phyloP scores from a whole-genome alignment of 2,888 invertebrate genomes.

The Nesidiocoris tenuis region DNA sequence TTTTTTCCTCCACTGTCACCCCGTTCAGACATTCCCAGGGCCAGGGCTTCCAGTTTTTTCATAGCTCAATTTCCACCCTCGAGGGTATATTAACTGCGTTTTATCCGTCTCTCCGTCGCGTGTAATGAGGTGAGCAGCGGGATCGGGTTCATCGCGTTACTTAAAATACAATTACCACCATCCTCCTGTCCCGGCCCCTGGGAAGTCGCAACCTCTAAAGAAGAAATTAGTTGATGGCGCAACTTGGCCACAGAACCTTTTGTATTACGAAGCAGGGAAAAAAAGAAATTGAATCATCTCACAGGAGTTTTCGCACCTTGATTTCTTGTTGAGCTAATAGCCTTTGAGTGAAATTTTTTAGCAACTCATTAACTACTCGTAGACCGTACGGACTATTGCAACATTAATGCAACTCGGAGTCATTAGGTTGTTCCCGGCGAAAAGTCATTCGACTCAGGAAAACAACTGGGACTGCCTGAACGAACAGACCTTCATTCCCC shows the following conservation, averaged over 20 bases:
- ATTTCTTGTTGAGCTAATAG: no score
- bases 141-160: conserved; percentile 35
- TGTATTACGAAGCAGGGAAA: not conserved
- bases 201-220: conserved; percentile 7
- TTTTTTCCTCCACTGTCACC: conserved; percentile 7
- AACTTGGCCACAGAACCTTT: not conserved
- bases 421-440: no score
- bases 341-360: no score
- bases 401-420: no score
- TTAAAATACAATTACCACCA: conserved; percentile 29
- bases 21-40: not conserved
- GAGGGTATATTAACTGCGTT: conserved; percentile 37
- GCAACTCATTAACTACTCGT: no score
- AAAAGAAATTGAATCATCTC: no score
- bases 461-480: no score
- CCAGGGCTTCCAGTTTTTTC: conserved; percentile 16
- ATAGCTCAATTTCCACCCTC: conserved; percentile 34
- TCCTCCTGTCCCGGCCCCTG: not conserved
- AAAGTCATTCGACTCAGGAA: no score
- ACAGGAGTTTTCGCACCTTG: no score
- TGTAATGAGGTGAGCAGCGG: conserved; percentile 30
- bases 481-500: no score
- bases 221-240: conserved; percentile 11
- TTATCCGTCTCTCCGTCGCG: conserved; percentile 19
- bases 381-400: no score